Base-by-base conservation (phyloP, 2,113 vertebrate genomes). In the Cheilinus undulatus region DNA sequence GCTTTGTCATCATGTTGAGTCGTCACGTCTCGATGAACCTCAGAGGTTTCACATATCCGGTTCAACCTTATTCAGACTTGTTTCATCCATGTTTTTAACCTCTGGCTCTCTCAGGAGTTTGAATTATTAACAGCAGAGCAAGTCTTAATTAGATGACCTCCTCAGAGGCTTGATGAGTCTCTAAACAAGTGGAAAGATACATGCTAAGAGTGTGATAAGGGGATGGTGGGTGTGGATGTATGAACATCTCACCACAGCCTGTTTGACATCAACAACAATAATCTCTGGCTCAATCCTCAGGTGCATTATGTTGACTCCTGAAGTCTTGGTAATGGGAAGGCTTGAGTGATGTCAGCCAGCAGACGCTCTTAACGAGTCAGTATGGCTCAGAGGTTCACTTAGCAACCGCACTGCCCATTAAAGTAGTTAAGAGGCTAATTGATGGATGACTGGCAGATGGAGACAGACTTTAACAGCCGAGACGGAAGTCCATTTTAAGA, bases 61-160 rank as follows among this genome's bases (percentile, higher is more conserved):
- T 49, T 42, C 12, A 43, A 6, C 13, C 13, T 27, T 42, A 63
- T 76, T 59, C 42, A 14, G 8, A 10, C 34, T 50, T 40, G 0
- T 46, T 45, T 40, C 20, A 13, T 78, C 20, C 9, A 24, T 73
- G 76, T 80, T 85, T 40, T 83, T 72, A 74, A 59, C 66, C 62
- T 26, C 7, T 2, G n/a, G 12, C 17, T 68, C 83, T 79, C 50
- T 17, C 3, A 5, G 61, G 84, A 50, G 14, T 42, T 73, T 86
- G 67, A 88, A 87, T 91, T 89, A 90, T 86, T 87, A 75, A 88
- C 82, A 67, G 61, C 45, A 65, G 83, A 63, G 56, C 57, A 67
- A 62, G 22, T 76, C 63, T 84, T 80, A 88, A 86, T 90, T 86
- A 90, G 66, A 54, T 26, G 22, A 40, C 71, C 74, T 85, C 89